Evolutionary conservation across 2,888 invertebrate genomes (phyloP).

Genomic region (Arge pagana): DNA sequence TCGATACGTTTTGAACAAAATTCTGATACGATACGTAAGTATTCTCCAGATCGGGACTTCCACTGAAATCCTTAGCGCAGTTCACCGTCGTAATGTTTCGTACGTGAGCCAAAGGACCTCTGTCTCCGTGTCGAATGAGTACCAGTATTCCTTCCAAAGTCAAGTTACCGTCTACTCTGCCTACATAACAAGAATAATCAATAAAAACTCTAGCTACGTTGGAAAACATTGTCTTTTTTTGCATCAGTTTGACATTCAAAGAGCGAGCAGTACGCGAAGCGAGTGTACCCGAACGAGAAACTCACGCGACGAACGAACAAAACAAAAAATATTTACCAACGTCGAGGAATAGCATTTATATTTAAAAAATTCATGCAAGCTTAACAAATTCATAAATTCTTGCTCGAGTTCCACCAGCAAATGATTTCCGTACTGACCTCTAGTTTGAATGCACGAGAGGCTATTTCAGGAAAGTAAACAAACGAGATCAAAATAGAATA

Average conservation of each 20-base stretch:
- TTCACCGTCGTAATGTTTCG: slow-evolving; percentile 77
- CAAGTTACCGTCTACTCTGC: slow-evolving; percentile 64
- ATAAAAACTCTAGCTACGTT: not conserved
- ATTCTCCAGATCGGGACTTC: slow-evolving; percentile 41
- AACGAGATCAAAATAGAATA: too few relatives aligned
- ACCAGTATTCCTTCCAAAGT: slow-evolving; percentile 73
- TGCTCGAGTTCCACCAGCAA: too few relatives aligned
- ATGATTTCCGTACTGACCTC: too few relatives aligned
- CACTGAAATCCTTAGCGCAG: slow-evolving; percentile 67
- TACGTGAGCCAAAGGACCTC: slow-evolving; percentile 85
- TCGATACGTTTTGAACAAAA: slow-evolving; percentile 47
- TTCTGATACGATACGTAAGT: slow-evolving; percentile 47
- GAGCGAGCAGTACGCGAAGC: slow-evolving; percentile 45
- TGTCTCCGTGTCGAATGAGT: slow-evolving; percentile 85
- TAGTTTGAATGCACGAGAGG: too few relatives aligned
- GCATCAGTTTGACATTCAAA: slow-evolving; percentile 56
- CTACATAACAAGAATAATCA: slow-evolving; percentile 49
- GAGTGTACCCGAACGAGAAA: too few relatives aligned
- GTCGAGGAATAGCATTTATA: too few relatives aligned
- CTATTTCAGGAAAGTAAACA: too few relatives aligned
- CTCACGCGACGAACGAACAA: not conserved
- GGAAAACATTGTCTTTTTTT: slow-evolving; percentile 42
- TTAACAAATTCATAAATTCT: too few relatives aligned
- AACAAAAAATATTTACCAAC: not conserved
- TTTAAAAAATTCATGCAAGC: too few relatives aligned